These are phyloP conservation scores for Falco naumanni DNA, from an alignment of 2,797 vertebrate genomes.

Conservation along the genomic window DNA sequence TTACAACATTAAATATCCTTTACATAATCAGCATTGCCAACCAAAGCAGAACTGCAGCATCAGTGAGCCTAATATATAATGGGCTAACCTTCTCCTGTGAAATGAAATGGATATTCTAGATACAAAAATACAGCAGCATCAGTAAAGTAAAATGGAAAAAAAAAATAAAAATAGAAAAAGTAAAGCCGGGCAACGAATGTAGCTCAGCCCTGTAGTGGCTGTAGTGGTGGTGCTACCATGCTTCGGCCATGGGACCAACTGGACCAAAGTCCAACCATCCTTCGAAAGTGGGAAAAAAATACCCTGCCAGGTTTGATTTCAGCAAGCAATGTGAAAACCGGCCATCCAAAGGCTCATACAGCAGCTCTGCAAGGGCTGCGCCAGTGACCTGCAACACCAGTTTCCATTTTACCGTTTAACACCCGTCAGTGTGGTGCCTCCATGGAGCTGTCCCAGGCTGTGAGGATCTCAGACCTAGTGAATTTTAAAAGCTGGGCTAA, in stretches of 20 bases:
- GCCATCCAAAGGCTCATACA: not conserved
- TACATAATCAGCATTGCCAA: not conserved
- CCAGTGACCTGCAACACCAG: not conserved
- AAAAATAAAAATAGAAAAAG: not conserved
- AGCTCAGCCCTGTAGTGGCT: not conserved
- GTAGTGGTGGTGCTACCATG: accelerated
- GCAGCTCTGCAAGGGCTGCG: not conserved
- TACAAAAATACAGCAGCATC: not conserved
- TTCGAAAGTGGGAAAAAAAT: not conserved
- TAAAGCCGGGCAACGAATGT: not conserved
- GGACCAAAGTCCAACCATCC: not conserved
- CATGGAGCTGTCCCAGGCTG: not conserved
- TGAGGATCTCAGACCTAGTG: not conserved
- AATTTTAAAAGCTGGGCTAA: not conserved
- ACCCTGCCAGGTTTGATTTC: not conserved
- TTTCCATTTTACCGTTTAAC: not conserved
- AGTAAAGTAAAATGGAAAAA: too few relatives aligned
- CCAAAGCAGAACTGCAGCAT: not conserved
- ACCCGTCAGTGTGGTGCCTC: accelerated
- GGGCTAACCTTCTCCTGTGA: not conserved
- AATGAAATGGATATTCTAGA: not conserved
- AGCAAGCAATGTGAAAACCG: accelerated
- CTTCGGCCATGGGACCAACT: not conserved
- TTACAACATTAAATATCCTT: not conserved
- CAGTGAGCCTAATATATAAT: not conserved